Base-by-base conservation (phyloP, 2,888 invertebrate species). In the Hoplodrina ambigua region DNA sequence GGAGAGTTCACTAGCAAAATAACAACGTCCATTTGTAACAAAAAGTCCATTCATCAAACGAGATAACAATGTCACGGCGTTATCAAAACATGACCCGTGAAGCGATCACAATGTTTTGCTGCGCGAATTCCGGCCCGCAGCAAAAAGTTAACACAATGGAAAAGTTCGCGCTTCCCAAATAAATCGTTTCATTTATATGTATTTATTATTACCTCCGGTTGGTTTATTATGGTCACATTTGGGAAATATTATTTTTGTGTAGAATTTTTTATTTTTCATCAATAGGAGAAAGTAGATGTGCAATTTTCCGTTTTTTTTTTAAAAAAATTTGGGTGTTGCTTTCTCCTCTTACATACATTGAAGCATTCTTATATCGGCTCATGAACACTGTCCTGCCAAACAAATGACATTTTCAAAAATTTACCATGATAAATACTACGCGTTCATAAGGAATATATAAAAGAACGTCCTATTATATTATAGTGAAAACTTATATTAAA, bases 21-120 rank as follows among this genome's bases (percentile, higher is more conserved):
- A 93, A 93, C 93, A 91, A 90, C 90, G 92, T 90, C 91, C 94
- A 94, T 94, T 94, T 92, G 92, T 92, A 92, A 94, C 94, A 94
- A 93, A 94, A 94, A 94, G 93, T 91, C 94, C 94, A 94, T 94
- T 94, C 94, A 94, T 94, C 94, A 94, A 92, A 93, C 90, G 88
- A 94, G 94, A 94, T 94, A 94, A 94, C 93, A 93, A 92, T 92
- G 94, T 94, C 94, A 93, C 90, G 87, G 89, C 93, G 93, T 93
- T 94, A 94, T 94, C 94, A 94, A 94, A 94, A 94, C 93, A 94
- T 91, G 92, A 91, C 91, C 92, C 91, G 94, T 90, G 92, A 93
- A 93, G 91, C 92, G 93, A 94, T 94, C 94, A 90, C 90, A 91
- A 91, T 92, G 93, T 94, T 94, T 93, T 92, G 92, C 91, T 87